phyloP scores from a whole-genome alignment of 1,140 invertebrate genomes.

The Zaprionus africanus region DNA sequence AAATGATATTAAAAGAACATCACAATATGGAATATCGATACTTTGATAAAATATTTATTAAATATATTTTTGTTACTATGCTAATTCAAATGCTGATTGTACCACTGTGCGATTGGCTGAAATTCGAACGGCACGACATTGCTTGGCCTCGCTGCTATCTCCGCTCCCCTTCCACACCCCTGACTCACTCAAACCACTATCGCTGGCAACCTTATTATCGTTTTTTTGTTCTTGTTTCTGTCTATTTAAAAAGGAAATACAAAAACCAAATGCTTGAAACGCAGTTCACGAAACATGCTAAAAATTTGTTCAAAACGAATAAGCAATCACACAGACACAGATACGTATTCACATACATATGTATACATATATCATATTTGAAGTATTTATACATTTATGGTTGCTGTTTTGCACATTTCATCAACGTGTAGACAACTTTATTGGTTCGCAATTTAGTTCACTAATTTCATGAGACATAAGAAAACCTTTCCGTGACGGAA shows the following conservation, averaged over 20 bases:
- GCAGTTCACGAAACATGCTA: conserved; percentile 63
- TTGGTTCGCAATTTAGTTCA: conserved; percentile 21
- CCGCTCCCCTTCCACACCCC: not conserved
- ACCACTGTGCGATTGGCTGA: conserved; percentile 56
- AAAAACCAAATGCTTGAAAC: conserved; percentile 44
- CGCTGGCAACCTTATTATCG: conserved; percentile 44
- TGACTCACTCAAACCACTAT: conserved; percentile 9
- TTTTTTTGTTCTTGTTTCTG: conserved; percentile 51
- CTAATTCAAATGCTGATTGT: not conserved
- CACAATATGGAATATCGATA: no score
- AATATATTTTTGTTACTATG: no score
- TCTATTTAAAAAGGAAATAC: conserved; percentile 70
- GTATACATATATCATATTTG: not conserved
- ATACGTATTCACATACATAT: conserved; percentile 1
- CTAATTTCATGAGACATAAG: conserved; percentile 43
- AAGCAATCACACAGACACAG: conserved; percentile 31
- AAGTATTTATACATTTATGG: conserved; percentile 6
- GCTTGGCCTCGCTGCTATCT: conserved; percentile 37
- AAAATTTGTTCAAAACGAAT: conserved; percentile 67
- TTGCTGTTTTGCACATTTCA: conserved; percentile 38
- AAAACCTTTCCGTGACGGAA: conserved; percentile 28
- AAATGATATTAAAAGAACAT: no score
- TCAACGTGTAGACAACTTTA: conserved; percentile 32
- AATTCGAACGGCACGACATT: conserved; percentile 66
- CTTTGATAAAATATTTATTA: no score